These are phyloP conservation scores for Malacoraja senta DNA, from an alignment of 2,797 vertebrate genomes.

Conservation along the genomic window DNA sequence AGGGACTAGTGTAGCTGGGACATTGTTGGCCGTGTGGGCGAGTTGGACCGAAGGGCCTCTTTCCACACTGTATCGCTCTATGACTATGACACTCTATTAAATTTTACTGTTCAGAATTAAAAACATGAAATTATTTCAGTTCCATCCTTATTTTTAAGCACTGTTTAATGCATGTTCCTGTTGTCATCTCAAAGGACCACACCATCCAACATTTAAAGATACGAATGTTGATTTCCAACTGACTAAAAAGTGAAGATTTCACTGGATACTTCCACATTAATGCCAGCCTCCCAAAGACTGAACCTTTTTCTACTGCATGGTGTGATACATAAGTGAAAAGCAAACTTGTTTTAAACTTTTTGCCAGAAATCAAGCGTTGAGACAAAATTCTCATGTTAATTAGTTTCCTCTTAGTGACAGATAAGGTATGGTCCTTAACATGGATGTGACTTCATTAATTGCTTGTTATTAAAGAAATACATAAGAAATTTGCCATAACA, in stretches of 20 bases:
- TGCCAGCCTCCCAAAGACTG: background rate
- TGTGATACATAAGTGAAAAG: background rate
- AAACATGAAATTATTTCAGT: background rate
- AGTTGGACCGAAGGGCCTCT: too few relatives aligned
- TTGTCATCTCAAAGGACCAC: background rate
- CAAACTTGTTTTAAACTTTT: background rate
- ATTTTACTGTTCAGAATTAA: background rate
- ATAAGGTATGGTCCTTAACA: background rate
- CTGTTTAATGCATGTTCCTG: background rate
- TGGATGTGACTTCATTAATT: background rate
- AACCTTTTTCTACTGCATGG: background rate
- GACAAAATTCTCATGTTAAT: background rate
- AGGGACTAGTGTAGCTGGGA: too few relatives aligned
- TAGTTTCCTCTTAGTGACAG: background rate
- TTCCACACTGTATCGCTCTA: too few relatives aligned
- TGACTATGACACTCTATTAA: too few relatives aligned
- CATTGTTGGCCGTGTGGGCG: too few relatives aligned
- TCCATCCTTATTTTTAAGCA: background rate
- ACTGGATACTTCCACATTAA: background rate
- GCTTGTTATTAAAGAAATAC: background rate
- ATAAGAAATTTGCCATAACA: too few relatives aligned
- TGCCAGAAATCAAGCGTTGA: background rate
- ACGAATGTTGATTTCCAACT: background rate
- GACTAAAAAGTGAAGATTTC: background rate
- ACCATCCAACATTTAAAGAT: background rate